Evolutionary conservation across 2,797 vertebrate genomes (phyloP), one percentile per base, ranked within the genome.

Genomic region (Epinephelus coioides): DNA sequence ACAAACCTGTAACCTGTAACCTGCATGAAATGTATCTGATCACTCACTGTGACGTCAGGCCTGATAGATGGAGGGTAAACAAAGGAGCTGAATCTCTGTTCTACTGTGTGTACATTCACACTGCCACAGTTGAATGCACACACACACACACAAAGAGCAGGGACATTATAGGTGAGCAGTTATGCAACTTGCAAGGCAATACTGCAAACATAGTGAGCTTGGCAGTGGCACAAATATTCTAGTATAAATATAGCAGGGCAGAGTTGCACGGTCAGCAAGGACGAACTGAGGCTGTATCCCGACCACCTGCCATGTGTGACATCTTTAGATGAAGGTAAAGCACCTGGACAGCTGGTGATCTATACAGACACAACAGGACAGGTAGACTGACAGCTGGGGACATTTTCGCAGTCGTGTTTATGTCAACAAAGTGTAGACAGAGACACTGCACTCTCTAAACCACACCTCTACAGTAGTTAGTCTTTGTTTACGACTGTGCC

Each of bases 151-250:
- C 15, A 47, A 63, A n/a, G 25, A 46, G 51, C 13, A 21, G 62
- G 54, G 67, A 68, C 15, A 61, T 54, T 19, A 51, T 15, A 75
- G 53, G 34, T 51, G 60, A 70, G 63, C 3, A 19, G 23, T 79
- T 88, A 55, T 10, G 18, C 23, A 90, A 84, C 69, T 8, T 21
- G 27, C 12, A 57, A 51, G 50, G 18, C 10, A 59, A 56, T 30
- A 88, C 6, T 53, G 61, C 57, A 86, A 91, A 86, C 54, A 85
- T 15, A 72, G 13, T 1, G 23, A 27, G 18, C 51, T 77, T 49
- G 19, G 47, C 34, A 62, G 61, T 44, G 34, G 55, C 30, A 34
- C 6, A 64, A 44, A 34, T 43, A 74, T 18, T 55, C 12, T 12
- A 38, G 25, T 40, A n/a, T 19, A 46, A 73, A 59, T 23, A 66